Evolutionary conservation across 2,888 invertebrate genomes (phyloP).

Genomic region (Agrotis puta): DNA sequence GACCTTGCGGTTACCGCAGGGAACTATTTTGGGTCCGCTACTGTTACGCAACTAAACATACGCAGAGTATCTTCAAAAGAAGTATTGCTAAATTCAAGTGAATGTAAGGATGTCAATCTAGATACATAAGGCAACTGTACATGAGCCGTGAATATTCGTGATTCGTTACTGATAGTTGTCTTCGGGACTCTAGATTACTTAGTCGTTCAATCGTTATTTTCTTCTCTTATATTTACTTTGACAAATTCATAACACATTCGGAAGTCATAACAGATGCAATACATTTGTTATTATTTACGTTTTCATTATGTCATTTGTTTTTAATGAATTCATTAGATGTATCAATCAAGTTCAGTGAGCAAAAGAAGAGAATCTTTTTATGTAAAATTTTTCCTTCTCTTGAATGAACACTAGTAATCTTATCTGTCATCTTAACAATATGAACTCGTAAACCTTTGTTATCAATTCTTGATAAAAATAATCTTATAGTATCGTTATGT

Average conservation of each 20-base stretch:
- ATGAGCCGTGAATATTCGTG: constrained; percentile 16
- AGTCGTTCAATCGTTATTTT: background rate
- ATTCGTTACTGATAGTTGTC: constrained; percentile 36
- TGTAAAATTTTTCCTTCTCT: constrained; percentile 6
- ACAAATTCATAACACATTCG: background rate
- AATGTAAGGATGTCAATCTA: constrained; percentile 1
- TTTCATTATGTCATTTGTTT: background rate
- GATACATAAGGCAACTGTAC: constrained; percentile 31
- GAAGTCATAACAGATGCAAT: background rate
- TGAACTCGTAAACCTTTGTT: constrained; percentile 44
- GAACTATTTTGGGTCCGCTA: constrained; percentile 7
- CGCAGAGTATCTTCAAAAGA: background rate
- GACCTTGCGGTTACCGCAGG: constrained; percentile 18
- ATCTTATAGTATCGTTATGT: constrained; percentile 39
- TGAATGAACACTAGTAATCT: constrained; percentile 45
- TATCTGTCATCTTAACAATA: constrained; percentile 53
- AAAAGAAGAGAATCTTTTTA: background rate
- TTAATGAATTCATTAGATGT: background rate
- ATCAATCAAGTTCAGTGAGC: background rate
- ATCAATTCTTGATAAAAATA: constrained; percentile 46
- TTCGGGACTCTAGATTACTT: constrained; percentile 26
- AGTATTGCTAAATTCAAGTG: background rate
- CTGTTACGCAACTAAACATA: constrained; percentile 19
- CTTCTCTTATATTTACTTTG: background rate
- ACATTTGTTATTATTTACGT: background rate